Evolutionary conservation across 2,113 vertebrate genomes (phyloP).

Genomic region (Elgaria multicarinata): DNA sequence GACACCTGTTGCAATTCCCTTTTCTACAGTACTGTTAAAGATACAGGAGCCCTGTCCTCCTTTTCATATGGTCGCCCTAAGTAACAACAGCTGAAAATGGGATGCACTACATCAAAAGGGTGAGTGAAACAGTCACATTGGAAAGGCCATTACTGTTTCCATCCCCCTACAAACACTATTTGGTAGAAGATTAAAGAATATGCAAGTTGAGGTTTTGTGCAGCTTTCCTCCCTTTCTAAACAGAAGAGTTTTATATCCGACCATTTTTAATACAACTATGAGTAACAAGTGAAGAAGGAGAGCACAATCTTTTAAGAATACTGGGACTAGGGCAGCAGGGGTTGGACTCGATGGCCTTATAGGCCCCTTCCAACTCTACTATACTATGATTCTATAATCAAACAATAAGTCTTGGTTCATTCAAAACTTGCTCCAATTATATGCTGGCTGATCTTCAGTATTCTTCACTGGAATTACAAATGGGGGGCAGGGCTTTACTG

Average conservation of each 20-base stretch:
- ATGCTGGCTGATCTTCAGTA: background rate
- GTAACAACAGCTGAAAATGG: background rate
- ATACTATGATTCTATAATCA: too few species aligned
- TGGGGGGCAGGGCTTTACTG: background rate
- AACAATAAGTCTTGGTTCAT: too few species aligned
- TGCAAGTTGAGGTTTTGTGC: background rate
- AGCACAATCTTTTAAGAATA: background rate
- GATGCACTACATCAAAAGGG: conserved; percentile 22
- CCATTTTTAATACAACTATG: conserved; percentile 3
- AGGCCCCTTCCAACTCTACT: too few species aligned
- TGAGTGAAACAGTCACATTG: background rate
- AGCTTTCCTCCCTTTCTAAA: background rate
- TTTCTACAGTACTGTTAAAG: too few species aligned
- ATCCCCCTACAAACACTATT: background rate
- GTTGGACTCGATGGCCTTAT: too few species aligned
- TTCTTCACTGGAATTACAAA: background rate
- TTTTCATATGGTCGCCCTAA: too few species aligned
- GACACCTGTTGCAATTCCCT: too few species aligned
- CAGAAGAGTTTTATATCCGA: background rate
- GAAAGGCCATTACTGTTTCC: background rate
- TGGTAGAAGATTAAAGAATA: conserved; percentile 4
- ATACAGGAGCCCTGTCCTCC: too few species aligned
- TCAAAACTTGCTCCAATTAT: background rate
- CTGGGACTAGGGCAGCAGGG: background rate
- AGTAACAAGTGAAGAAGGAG: background rate